These are phyloP conservation scores for Caenorhabditis inopinata DNA, from an alignment of 1,140 invertebrate genomes.

Conservation along the genomic window DNA sequence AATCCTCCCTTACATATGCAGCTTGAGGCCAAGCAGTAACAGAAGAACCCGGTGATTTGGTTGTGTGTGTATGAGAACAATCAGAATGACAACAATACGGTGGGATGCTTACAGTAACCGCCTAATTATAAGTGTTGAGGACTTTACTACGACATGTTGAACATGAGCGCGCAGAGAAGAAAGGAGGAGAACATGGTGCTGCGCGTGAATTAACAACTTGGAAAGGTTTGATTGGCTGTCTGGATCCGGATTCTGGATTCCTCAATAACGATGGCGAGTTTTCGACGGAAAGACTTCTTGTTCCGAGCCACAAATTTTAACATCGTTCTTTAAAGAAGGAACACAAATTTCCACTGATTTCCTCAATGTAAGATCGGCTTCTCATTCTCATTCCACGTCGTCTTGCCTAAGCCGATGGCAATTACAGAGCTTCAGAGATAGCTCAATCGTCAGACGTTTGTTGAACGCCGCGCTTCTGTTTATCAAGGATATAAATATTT, in stretches of 20 bases:
- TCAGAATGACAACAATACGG: neutral
- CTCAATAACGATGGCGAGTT: too few species aligned
- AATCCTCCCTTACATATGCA: constrained; percentile 1
- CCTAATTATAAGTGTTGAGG: constrained; percentile 29
- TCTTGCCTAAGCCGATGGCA: too few species aligned
- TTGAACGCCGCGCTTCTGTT: too few species aligned
- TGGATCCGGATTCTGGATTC: neutral
- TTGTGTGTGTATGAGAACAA: neutral
- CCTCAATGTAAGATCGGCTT: too few species aligned
- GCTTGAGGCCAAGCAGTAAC: neutral
- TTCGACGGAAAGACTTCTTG: too few species aligned
- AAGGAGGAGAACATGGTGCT: neutral
- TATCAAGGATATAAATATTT: too few species aligned
- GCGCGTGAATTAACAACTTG: neutral
- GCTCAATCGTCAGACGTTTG: too few species aligned
- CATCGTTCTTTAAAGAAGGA: too few species aligned
- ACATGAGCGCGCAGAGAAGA: neutral
- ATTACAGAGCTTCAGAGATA: too few species aligned
- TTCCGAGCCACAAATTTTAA: too few species aligned
- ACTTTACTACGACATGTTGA: neutral
- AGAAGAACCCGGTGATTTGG: constrained; percentile 14
- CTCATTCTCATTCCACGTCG: too few species aligned
- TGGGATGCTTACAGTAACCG: constrained; percentile 9
- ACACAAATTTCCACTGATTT: too few species aligned
- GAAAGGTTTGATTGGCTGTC: constrained; percentile 11